Evolutionary conservation across 2,113 vertebrate genomes (phyloP).

Genomic region (Sterna hirundo): DNA sequence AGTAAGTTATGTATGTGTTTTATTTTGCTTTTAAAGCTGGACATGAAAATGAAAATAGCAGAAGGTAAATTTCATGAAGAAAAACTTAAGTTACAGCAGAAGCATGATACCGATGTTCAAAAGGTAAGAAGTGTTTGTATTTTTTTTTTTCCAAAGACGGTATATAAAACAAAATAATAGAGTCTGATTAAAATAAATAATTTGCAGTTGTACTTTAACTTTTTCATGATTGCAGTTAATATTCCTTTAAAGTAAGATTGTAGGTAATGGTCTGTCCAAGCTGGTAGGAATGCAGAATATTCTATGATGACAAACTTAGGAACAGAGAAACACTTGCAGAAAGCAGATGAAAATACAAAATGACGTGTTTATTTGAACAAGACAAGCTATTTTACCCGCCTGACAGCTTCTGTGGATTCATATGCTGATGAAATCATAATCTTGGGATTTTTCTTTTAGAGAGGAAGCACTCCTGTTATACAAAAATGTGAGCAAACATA

Average conservation of each 20-base stretch:
- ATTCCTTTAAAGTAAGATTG: neutral
- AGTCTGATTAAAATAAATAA: neutral
- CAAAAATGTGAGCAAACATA: neutral
- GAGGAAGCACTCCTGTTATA: neutral
- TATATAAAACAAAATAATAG: neutral
- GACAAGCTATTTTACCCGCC: neutral
- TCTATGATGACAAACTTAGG: neutral
- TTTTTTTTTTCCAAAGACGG: neutral
- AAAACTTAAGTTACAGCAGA: slow-evolving; percentile 90
- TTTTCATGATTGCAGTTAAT: neutral
- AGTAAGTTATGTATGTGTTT: neutral
- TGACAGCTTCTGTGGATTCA: neutral
- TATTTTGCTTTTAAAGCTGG: slow-evolving; percentile 75
- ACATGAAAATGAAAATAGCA: slow-evolving; percentile 85
- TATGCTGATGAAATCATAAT: neutral
- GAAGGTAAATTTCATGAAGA: slow-evolving; percentile 93
- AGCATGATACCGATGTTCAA: slow-evolving; percentile 88
- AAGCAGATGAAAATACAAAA: neutral
- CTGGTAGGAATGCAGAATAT: neutral
- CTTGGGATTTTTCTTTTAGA: neutral
- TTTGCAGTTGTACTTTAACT: neutral
- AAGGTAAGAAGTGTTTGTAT: slow-evolving; percentile 77
- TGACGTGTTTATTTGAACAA: neutral
- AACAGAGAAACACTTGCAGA: neutral
- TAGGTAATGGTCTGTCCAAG: neutral